Evolutionary conservation across 1,140 invertebrate genomes (phyloP), one percentile per base, ranked within the genome.

Genomic region (Papilio polytes): DNA sequence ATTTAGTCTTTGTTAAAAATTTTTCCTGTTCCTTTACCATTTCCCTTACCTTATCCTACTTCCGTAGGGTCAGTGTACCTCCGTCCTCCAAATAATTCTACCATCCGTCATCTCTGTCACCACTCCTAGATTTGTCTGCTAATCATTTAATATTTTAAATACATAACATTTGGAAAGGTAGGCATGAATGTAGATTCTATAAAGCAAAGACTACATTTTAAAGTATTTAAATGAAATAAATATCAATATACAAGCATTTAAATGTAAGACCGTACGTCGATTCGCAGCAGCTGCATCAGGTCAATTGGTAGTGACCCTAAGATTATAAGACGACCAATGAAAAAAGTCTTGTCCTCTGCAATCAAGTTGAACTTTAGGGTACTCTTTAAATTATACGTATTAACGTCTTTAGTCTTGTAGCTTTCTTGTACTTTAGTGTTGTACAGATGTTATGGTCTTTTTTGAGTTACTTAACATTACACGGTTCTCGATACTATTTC

Each of bases 291-390:
- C 91, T 90, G 88, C 88, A 87, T 88, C 80, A 85, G 92, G 92
- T 93, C 90, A 93, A 93, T 93, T 93, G 89, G 82, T 83, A 87
- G 85, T 93, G 92, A 93, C 92, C 90, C 88, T 90, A 86, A 89
- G 78, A 88, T 86, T 89, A 87, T 74, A 90, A 92, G 80, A 83
- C 86, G 85, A 84, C 87, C 79, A 86, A 89, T 87, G 88, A 83
- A 87, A 87, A 82, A 86, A 80, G 84, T 83, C 82, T 80, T 80
- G 73, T 82, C 83, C 44, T 80, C 70, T 80, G 74, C 46, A 63
- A 44, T 72, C 82, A 83, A 76, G 80, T 73, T 81, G 80, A 53
- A 74, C 80, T 31, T 72, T 63, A 53, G 41, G 59, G 56, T 72
- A 73, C 83, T 85, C 80, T 81, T 84, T 53, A 76, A 89, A 85